Evolutionary conservation across 2,888 invertebrate genomes (phyloP).

Genomic region (Parthenolecanium corni): DNA sequence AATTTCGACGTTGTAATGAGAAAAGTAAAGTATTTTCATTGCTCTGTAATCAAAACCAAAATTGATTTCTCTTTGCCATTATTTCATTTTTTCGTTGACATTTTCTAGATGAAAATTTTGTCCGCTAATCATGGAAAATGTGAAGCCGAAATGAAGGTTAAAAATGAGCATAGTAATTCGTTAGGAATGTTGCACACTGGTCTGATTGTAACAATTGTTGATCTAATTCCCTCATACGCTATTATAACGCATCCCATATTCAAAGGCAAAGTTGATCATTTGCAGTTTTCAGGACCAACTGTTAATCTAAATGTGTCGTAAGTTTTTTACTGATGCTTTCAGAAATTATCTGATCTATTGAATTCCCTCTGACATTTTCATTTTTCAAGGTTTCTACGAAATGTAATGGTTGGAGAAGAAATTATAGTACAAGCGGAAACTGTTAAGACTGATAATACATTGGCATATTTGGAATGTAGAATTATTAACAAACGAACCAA

Average conservation of each 20-base stretch:
- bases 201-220: conserved; percentile 44
- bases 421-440: conserved; percentile 68
- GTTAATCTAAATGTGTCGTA: conserved; percentile 34
- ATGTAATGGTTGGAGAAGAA: conserved; percentile 64
- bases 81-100: not conserved
- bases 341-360: not conserved
- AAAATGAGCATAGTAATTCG: conserved; percentile 60
- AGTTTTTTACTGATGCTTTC: conserved; percentile 20
- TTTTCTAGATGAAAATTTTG: conserved; percentile 40
- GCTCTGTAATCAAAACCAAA: too few species aligned
- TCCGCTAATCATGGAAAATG: conserved; percentile 59
- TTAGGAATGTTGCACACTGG: conserved; percentile 72
- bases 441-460: conserved; percentile 57
- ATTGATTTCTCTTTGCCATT: too few species aligned
- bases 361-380: conserved; percentile 8
- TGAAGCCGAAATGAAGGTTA: conserved; percentile 61
- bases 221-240: not conserved
- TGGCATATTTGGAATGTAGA: conserved; percentile 73
- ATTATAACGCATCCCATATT: conserved; percentile 42
- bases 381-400: conserved; percentile 55
- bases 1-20: not conserved
- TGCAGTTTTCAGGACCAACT: conserved; percentile 31
- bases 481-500: conserved; percentile 63
- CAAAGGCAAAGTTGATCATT: conserved; percentile 1
- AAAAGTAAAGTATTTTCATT: not conserved